phyloP scores from a whole-genome alignment of 2,888 invertebrate genomes.

The Cabera pusaria region DNA sequence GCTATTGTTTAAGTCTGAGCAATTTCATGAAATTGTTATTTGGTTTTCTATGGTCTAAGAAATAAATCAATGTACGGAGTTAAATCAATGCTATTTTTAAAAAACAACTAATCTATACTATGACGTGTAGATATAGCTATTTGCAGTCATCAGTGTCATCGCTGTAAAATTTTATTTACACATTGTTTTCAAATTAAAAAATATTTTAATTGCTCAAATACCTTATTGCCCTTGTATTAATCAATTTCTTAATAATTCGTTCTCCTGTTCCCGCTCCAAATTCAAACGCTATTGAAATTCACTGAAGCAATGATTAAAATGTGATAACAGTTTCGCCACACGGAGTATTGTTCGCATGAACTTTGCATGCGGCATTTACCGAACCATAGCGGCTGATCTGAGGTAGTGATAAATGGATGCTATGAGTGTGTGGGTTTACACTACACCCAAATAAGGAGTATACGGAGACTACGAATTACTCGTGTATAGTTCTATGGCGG shows the following conservation, averaged over 20 bases:
- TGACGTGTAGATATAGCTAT: too few species aligned
- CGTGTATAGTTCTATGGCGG: too few species aligned
- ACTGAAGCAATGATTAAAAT: constrained; percentile 30
- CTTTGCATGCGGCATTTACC: constrained; percentile 74
- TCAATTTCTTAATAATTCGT: constrained; percentile 8
- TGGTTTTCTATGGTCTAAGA: neutral
- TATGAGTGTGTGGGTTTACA: constrained; percentile 9
- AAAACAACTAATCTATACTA: too few species aligned
- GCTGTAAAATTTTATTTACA: too few species aligned
- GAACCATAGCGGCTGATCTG: constrained; percentile 65
- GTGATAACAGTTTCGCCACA: constrained; percentile 54
- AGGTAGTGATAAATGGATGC: constrained; percentile 54
- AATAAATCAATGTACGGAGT: too few species aligned
- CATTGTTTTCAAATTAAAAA: too few species aligned
- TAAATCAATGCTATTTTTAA: too few species aligned
- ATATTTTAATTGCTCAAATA: too few species aligned
- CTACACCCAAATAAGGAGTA: too few species aligned
- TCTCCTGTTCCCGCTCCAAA: constrained; percentile 17
- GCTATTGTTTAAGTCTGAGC: constrained; percentile 16
- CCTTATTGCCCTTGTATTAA: too few species aligned
- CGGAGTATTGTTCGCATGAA: constrained; percentile 67
- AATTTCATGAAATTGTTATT: constrained; percentile 7
- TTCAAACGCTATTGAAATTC: constrained; percentile 19
- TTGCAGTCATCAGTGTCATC: too few species aligned
- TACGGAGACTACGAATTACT: too few species aligned